Evolutionary conservation across 2,888 invertebrate genomes (phyloP).

Genomic region (Yponomeuta sedellus): DNA sequence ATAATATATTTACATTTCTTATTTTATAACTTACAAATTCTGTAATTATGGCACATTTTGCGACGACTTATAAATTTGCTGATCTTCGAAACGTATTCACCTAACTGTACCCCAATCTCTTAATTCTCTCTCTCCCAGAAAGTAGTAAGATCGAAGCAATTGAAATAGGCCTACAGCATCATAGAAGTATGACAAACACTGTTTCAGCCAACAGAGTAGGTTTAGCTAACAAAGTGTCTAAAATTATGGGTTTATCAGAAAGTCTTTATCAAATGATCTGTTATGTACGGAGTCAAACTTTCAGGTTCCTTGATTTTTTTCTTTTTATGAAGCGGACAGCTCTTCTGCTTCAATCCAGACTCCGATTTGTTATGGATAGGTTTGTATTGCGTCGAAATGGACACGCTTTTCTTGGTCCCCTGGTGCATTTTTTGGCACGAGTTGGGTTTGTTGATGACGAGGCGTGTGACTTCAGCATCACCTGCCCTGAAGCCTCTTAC

Average conservation of each 20-base stretch:
- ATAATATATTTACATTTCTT: conserved; percentile 2
- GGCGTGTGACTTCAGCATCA: conserved; percentile 19
- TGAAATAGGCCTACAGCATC: no score
- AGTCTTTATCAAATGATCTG: conserved; percentile 69
- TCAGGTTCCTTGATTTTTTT: conserved; percentile 56
- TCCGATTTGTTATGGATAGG: conserved; percentile 66
- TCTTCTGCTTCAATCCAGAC: conserved; percentile 53
- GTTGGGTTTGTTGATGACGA: conserved; percentile 8
- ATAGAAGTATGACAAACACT: no score
- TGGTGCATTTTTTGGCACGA: conserved; percentile 44
- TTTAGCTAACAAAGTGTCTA: not conserved
- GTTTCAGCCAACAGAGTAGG: no score
- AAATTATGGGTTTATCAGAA: conserved; percentile 31
- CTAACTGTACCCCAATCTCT: no score
- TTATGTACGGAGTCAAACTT: conserved; percentile 45
- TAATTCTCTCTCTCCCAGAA: no score
- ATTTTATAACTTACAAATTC: not conserved
- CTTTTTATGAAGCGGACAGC: conserved; percentile 58
- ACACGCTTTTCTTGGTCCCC: conserved; percentile 49
- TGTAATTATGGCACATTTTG: not conserved
- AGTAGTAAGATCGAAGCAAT: no score
- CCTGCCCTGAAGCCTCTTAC: not conserved
- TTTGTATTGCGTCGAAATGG: conserved; percentile 54
- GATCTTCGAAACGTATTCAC: not conserved
- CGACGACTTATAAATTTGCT: not conserved